Conservation (phyloP, 2,888 invertebrate genomes). For the Trichopria drosophilae region DNA sequence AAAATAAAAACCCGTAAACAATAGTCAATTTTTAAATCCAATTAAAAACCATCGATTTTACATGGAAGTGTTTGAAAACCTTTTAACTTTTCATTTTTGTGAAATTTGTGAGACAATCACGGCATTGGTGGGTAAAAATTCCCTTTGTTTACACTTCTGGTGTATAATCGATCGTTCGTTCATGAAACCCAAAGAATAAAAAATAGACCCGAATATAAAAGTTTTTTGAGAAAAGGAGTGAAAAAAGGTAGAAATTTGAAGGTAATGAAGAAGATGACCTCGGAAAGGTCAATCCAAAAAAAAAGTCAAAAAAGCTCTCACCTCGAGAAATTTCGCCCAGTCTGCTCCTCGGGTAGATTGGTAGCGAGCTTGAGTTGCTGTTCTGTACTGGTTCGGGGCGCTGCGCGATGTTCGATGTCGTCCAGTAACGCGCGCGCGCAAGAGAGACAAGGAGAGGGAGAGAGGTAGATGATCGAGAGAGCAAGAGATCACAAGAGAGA, state of each 20-base stretch:
- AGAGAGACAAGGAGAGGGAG: constrained; percentile 34
- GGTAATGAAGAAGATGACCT: neutral
- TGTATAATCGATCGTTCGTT: too few species aligned
- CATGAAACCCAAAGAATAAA: neutral
- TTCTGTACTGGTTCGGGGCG: constrained; percentile 44
- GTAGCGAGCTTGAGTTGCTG: constrained; percentile 21
- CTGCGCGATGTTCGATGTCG: constrained; percentile 46
- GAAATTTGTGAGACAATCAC: too few species aligned
- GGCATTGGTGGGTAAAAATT: too few species aligned
- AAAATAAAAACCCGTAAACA: too few species aligned
- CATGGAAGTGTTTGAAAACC: too few species aligned
- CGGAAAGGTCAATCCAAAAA: neutral
- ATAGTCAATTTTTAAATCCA: too few species aligned
- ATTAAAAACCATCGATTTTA: too few species aligned
- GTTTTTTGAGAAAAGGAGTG: neutral
- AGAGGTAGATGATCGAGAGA: too few species aligned
- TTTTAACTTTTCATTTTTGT: too few species aligned
- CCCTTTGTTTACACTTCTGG: too few species aligned
- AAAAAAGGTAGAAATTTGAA: neutral
- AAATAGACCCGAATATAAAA: neutral
- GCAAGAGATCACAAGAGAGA: too few species aligned
- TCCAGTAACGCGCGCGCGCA: constrained; percentile 32
- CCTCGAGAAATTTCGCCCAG: neutral
- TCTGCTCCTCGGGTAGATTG: too few species aligned
- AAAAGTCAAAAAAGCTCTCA: neutral